phyloP scores from a whole-genome alignment of 2,888 invertebrate species.

The Tetropium fuscum region DNA sequence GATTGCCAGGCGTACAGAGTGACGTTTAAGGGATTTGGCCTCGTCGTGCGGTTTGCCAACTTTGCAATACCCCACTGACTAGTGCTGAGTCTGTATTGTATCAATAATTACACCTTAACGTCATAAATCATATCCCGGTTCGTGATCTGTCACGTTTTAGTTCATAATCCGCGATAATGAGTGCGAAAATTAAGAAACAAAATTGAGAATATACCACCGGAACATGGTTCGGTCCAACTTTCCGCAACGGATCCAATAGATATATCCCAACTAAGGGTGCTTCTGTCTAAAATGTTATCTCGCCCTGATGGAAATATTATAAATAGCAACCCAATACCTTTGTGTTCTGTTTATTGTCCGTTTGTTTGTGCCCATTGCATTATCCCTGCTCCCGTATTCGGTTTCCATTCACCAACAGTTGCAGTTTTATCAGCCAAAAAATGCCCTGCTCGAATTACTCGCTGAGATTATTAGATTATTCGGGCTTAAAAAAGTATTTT shows the following conservation, averaged over 20 bases:
- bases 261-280: too few relatives aligned
- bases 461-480: constrained; percentile 45
- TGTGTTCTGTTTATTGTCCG: constrained; percentile 43
- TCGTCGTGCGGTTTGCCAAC: constrained; percentile 51
- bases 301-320: constrained; percentile 43
- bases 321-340: constrained; percentile 48
- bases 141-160: too few relatives aligned
- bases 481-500: constrained; percentile 22
- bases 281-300: constrained; percentile 42
- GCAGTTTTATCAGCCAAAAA: constrained; percentile 40
- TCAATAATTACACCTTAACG: constrained; percentile 43
- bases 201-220: too few relatives aligned
- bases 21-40: constrained; percentile 36
- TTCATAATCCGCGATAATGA: too few relatives aligned
- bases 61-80: constrained; percentile 47
- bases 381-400: constrained; percentile 36
- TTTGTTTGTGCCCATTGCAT: constrained; percentile 42
- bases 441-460: constrained; percentile 38
- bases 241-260: too few relatives aligned
- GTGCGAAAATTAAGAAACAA: too few relatives aligned
- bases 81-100: constrained; percentile 43
- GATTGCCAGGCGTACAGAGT: constrained; percentile 39
- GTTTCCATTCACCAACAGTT: constrained; percentile 43
- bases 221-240: too few relatives aligned
- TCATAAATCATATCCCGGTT: too few relatives aligned